These are phyloP conservation scores for Gibbula magus DNA, from an alignment of 2,888 invertebrate genomes.

Conservation along the genomic window DNA sequence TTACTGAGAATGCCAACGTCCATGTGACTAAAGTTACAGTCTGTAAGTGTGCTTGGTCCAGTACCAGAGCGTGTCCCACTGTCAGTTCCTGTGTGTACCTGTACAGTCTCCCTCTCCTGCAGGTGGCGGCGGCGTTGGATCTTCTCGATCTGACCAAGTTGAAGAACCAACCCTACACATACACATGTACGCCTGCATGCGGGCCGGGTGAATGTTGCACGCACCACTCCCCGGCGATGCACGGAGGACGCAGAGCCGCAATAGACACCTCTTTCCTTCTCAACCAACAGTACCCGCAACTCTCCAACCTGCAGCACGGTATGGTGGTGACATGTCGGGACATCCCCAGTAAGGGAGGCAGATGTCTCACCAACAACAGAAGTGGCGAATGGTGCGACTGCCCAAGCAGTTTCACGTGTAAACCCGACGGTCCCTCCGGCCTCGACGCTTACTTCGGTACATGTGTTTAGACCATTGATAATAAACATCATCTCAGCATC, in stretches of 20 bases:
- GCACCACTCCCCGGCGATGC: neutral
- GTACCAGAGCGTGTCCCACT: no score
- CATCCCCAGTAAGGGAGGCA: neutral
- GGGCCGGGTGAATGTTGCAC: neutral
- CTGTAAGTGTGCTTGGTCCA: no score
- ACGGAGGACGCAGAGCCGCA: neutral
- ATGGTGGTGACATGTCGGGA: neutral
- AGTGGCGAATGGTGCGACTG: constrained; percentile 22
- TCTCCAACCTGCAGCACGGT: neutral
- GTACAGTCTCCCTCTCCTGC: neutral
- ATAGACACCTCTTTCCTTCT: neutral
- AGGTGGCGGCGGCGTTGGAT: neutral
- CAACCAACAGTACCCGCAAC: neutral
- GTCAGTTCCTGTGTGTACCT: no score
- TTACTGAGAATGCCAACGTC: no score
- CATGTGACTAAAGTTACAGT: no score
- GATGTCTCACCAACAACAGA: neutral
- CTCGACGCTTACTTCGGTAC: constrained; percentile 9
- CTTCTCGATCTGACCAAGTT: neutral
- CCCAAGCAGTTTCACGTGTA: neutral
- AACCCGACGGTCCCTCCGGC: neutral
- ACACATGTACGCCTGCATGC: neutral
- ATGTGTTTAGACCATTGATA: neutral
- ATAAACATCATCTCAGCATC: no score
- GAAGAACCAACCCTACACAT: neutral